These are phyloP conservation scores for Argya squamiceps DNA, from an alignment of 2,797 vertebrate genomes.

Conservation along the genomic window DNA sequence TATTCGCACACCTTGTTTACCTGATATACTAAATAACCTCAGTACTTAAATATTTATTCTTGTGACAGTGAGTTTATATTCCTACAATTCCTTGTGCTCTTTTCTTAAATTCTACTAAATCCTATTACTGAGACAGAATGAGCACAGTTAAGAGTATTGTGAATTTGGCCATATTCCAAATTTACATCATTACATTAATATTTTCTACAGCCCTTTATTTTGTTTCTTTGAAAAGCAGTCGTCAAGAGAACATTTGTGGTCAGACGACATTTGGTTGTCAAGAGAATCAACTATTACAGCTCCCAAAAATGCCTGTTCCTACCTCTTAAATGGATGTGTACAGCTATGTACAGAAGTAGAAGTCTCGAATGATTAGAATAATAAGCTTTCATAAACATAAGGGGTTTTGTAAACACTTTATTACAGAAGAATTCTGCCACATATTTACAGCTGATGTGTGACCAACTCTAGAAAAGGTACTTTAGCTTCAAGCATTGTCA, in stretches of 20 bases:
- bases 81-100: background rate
- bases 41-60: background rate
- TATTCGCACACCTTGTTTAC: background rate
- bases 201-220: background rate
- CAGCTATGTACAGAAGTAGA: background rate
- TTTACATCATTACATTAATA: background rate
- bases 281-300: background rate
- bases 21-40: background rate
- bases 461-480: background rate
- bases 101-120: background rate
- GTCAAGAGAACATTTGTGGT: too few relatives aligned
- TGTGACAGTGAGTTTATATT: background rate
- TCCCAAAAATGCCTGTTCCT: background rate
- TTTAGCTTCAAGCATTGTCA: background rate
- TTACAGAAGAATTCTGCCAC: background rate
- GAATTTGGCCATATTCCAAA: background rate
- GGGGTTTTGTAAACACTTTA: background rate
- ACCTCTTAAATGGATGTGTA: background rate
- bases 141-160: background rate
- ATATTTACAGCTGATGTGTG: background rate
- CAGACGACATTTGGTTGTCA: background rate
- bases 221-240: background rate
- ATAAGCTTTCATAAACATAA: background rate
- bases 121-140: background rate
- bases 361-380: background rate